A percentile compares a stretch with the other conserved stretches of the same genome.
Conservation (phyloP, 2,888 invertebrate species). For the Athalia cordata region DNA sequence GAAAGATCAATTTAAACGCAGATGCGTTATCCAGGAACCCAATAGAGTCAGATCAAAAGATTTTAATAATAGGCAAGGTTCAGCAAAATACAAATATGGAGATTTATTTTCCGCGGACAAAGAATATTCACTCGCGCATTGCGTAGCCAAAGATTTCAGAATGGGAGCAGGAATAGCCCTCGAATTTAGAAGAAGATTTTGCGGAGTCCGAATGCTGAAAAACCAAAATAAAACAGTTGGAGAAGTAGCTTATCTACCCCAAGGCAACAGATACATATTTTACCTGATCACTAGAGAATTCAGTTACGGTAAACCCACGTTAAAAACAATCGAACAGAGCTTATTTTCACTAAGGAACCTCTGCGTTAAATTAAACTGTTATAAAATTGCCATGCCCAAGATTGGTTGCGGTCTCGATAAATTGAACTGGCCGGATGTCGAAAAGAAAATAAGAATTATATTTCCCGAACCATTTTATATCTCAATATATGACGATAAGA, state of each 20-base stretch:
- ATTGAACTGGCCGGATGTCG: conserved; percentile 78
- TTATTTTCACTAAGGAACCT: conserved; percentile 67
- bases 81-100: neutral
- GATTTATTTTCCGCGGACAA: neutral
- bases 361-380: conserved; percentile 59
- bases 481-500: neutral
- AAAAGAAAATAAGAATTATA: conserved; percentile 73
- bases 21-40: conserved; percentile 7
- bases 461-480: conserved; percentile 69
- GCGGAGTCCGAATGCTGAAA: neutral
- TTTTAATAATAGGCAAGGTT: no score
- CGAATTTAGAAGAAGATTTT: conserved; percentile 13
- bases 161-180: conserved; percentile 37
- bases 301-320: conserved; percentile 4
- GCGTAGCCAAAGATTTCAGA: conserved; percentile 33
- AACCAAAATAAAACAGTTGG: neutral
- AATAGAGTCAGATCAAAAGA: no score
- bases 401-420: conserved; percentile 82
- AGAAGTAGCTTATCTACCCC: conserved; percentile 20
- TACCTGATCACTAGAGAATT: conserved; percentile 11
- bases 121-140: conserved; percentile 25
- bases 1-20: conserved; percentile 39
- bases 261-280: neutral
- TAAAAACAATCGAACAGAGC: neutral
- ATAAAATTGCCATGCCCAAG: conserved; percentile 77